Base-by-base conservation (phyloP, 2,797 vertebrate genomes). In the Lepidocolaptes lacrymiger region DNA sequence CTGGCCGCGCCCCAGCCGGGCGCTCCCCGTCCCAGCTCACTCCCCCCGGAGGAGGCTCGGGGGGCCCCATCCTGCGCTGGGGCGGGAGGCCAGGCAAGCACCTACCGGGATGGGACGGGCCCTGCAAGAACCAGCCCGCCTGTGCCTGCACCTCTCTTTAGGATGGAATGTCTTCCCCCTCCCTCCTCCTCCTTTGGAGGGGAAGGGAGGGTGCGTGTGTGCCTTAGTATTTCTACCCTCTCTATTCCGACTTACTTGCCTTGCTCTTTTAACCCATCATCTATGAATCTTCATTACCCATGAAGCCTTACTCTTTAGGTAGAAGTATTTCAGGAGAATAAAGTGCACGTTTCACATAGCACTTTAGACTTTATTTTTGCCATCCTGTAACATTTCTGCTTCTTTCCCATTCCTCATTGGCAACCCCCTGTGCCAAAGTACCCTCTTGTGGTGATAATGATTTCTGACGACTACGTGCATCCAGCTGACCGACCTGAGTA, bases 371-470 rank as follows among this genome's bases (percentile, higher is more conserved):
- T 72, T 39, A 5, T 71, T 48, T 21, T 6, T 58, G 43, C 43
- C 28, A 13, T 18, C 15, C 27, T 27, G 56, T 43, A 78, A 23
- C 32, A 4, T n/a, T 69, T n/a, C 43, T 80, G 55, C 75, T 76
- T n/a, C 88, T 69, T 81, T 51, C 12, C 10, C 48, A 2, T 55
- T 76, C 48, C 71, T 66, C 24, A 4, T 5, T 37, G 73, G 71
- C 71, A 92, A 56, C 88, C 79, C 61, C 54, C 87, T 93, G 87
- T 80, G 88, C 88, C 90, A 81, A 97, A 95, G 87, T 96, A 96
- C 94, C 95, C 88, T 87, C 96, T 95, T 64, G 85, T 69, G 95
- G 95, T 6, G 94, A 89, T 88, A 93, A 90, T 69, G 46, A 58
- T 88, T 92, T 91, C 54, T 91, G 80, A 84, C 71, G 41, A 75